Percentiles rank a stretch among this genome's conserved stretches.
These are phyloP conservation scores for Eurystomus glaucurus DNA, from an alignment of 2,797 vertebrate species.

Conservation along the genomic window DNA sequence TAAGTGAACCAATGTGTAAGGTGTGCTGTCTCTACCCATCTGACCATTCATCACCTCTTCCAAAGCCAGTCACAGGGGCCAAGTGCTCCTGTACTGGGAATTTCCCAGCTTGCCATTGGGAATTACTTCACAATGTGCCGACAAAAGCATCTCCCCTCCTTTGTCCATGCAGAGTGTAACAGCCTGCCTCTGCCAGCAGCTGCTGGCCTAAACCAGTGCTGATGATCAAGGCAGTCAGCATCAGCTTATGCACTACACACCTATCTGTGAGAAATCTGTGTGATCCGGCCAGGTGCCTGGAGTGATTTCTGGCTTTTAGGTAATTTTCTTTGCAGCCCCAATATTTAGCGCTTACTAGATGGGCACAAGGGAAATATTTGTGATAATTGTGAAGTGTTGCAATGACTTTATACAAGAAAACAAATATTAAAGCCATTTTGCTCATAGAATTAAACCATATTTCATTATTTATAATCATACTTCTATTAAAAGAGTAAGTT, in stretches of 20 bases:
- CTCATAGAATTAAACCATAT: background rate
- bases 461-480: background rate
- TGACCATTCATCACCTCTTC: background rate
- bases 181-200: background rate
- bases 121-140: background rate
- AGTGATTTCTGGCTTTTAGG: background rate
- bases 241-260: background rate
- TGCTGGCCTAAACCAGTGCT: background rate
- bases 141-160: background rate
- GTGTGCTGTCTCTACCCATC: accelerated
- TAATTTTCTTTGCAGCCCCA: background rate
- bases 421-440: background rate
- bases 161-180: accelerated
- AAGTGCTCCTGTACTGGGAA: background rate
- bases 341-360: accelerated
- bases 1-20: accelerated
- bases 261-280: background rate
- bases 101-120: background rate
- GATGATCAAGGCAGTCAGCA: background rate
- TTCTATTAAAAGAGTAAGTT: background rate
- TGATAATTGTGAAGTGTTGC: background rate
- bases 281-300: accelerated
- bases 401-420: background rate
- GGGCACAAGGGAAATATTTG: background rate
- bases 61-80: background rate